Base-by-base conservation (phyloP, 2,888 invertebrate genomes). In the Fragum sueziense region DNA sequence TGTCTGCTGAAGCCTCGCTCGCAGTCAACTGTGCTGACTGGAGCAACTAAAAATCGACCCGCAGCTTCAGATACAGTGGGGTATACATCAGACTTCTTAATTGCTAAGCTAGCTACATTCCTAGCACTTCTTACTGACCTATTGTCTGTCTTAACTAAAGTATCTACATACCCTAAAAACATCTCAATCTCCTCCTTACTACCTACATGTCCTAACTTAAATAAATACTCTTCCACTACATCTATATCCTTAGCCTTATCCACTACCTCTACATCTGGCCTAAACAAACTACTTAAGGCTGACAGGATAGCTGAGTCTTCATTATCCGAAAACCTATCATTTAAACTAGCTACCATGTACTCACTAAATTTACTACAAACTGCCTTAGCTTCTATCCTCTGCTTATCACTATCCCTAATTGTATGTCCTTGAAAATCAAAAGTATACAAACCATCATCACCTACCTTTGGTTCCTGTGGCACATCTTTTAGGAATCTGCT, bases 381-480 rank as follows among this genome's bases (percentile, higher is more conserved):
- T 47, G 3, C n/a, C 20, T 47, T n/a, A 20, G 47, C 47, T 14
- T 47, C 47, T 9, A 9, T 14, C n/a, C 47, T 47, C n/a, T 47
- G 47, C 14, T 14, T 20, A 2, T 47, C 20, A 2, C 47, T 14
- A 47, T 47, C 47, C n/a, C 47, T 47, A 9, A 47, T 47, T 47
- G 14, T 47, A 14, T 47, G 47, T 65, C 75, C 74, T 34, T 61
- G 7, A 54, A 57, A 77, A 61, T 74, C 52, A 77, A 77, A 77
- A n/a, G 74, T 71, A 14, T 22, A 70, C 34, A 76, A 27, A 22
- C 80, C 74, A 54, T n/a, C 33, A 29, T 41, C 33, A 68, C 74
- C 76, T 22, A 74, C 27, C 11, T 11, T 9, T 17, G 79, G 79
- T 31, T 25, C 59, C 27, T 0, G 0, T 22, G 75, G 79, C 34